Evolutionary conservation across 2,113 vertebrate genomes (phyloP), one percentile per base, ranked within the genome.

Genomic region (Otus sunia): DNA sequence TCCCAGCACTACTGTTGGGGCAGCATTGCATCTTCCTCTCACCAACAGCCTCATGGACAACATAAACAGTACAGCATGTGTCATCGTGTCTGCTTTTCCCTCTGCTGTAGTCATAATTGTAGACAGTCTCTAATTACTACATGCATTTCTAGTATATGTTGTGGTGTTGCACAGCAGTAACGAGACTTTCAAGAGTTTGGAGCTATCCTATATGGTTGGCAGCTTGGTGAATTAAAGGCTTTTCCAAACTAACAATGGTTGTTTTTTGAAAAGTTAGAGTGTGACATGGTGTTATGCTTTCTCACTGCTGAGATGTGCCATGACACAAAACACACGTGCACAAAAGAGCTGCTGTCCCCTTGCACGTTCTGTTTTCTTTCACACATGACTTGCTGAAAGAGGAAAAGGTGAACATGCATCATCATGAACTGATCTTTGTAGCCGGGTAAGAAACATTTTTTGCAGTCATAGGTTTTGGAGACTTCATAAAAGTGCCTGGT

Each of bases 321-420:
- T 30, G 9, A 4, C 45, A 12, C 41, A 0, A 27, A 1, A 11
- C 43, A 3, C 73, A 1, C 12, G 3, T 4, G 5, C 86, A 15
- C 25, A 29, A 0, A 11, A 9, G 69, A 82, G 78, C 94, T 83
- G 92, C 92, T 25, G 60, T 68, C 83, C 77, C 67, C 74, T 90
- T 26, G 63, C 86, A 62, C 36, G 0, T 91, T 89, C 85, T 90
- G 74, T 83, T 94, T 88, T 29, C 74, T 88, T 92, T 95, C 75
- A 79, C 67, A 83, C 45, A 2, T 75, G 90, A 13, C 80, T 84
- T 64, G 66, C 68, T 88, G 92, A 25, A 52, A 27, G 68, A 74
- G 50, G 52, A 37, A 36, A 3, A 86, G 86, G 79, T 86, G 75
- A 79, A 86, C 49, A 94, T 75, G 39, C 41, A 50, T 49, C 91